Evolutionary conservation across 2,888 invertebrate species (phyloP).

Genomic region (Polydesmus complanatus): DNA sequence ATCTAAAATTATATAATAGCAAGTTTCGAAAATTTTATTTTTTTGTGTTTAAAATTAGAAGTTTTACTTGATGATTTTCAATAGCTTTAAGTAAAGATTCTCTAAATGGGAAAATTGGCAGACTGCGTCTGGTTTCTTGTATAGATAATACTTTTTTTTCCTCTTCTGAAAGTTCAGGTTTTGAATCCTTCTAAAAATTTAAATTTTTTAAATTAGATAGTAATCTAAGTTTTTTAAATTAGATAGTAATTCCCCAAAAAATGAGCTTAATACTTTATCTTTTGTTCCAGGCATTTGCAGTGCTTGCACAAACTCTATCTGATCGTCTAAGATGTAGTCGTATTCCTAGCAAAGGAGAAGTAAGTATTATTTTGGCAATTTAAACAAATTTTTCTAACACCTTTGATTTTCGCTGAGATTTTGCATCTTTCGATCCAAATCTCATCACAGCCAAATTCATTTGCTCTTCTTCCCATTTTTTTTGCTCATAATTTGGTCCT

Average conservation of each 20-base stretch:
- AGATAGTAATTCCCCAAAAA: too few species aligned
- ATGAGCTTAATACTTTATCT: conserved; percentile 25
- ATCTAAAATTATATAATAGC: too few species aligned
- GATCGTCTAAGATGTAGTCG: conserved; percentile 84
- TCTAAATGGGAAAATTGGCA: conserved; percentile 88
- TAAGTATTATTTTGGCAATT: conserved; percentile 1
- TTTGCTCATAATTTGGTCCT: conserved; percentile 43
- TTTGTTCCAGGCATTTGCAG: conserved; percentile 37
- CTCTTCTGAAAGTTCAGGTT: conserved; percentile 46
- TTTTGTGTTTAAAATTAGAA: neutral
- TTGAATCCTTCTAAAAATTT: neutral
- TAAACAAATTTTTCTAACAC: conserved; percentile 11
- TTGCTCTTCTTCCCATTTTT: conserved; percentile 96
- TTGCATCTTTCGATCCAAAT: conserved; percentile 82
- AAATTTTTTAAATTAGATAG: neutral
- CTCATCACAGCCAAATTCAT: conserved; percentile 80
- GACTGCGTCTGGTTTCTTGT: conserved; percentile 76
- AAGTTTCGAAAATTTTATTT: too few species aligned
- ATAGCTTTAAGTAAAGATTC: conserved; percentile 81
- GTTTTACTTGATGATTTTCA: conserved; percentile 54
- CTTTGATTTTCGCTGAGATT: conserved; percentile 38
- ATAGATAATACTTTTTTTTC: conserved; percentile 64
- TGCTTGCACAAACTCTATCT: conserved; percentile 89
- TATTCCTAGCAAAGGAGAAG: conserved; percentile 39
- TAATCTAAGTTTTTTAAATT: neutral